These are phyloP conservation scores for Hyphantria cunea DNA, from an alignment of 1,140 invertebrate species.

Conservation along the genomic window DNA sequence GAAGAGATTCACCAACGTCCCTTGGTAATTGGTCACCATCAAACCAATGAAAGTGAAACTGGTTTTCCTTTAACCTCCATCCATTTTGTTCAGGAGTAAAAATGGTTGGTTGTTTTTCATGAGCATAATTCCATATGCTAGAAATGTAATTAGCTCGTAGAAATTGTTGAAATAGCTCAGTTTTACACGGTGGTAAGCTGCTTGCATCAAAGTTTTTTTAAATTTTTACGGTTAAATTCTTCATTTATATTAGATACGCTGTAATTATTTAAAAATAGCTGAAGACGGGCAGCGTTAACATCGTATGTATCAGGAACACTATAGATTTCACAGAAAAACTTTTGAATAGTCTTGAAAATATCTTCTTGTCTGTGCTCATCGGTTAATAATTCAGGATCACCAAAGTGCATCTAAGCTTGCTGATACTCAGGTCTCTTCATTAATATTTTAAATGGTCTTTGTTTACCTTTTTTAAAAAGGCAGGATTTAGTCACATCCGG, in stretches of 20 bases:
- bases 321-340: slow-evolving; percentile 34
- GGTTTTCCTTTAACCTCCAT: slow-evolving; percentile 31
- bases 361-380: slow-evolving; percentile 15
- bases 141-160: slow-evolving; percentile 46
- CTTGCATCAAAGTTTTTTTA: slow-evolving; percentile 50
- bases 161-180: slow-evolving; percentile 52
- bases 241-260: slow-evolving; percentile 40
- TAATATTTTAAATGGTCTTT: background rate
- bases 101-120: slow-evolving; percentile 12
- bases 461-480: slow-evolving; percentile 27
- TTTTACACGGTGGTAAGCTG: slow-evolving; percentile 46
- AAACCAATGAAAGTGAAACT: slow-evolving; percentile 42
- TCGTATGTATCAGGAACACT: slow-evolving; percentile 7
- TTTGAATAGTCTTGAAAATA: slow-evolving; percentile 20
- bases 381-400: background rate
- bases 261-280: slow-evolving; percentile 37
- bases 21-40: slow-evolving; percentile 33
- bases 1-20: slow-evolving; percentile 23
- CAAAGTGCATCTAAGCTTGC: slow-evolving; percentile 5
- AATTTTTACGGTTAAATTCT: slow-evolving; percentile 42
- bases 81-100: slow-evolving; percentile 35
- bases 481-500: slow-evolving; percentile 70
- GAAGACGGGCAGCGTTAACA: slow-evolving; percentile 22
- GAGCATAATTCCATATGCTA: slow-evolving; percentile 48
- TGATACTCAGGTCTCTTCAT: background rate